Percentiles rank a stretch among this genome's conserved stretches.
Conservation (phyloP, 2,888 invertebrate species). For the Uropetala carovei region DNA sequence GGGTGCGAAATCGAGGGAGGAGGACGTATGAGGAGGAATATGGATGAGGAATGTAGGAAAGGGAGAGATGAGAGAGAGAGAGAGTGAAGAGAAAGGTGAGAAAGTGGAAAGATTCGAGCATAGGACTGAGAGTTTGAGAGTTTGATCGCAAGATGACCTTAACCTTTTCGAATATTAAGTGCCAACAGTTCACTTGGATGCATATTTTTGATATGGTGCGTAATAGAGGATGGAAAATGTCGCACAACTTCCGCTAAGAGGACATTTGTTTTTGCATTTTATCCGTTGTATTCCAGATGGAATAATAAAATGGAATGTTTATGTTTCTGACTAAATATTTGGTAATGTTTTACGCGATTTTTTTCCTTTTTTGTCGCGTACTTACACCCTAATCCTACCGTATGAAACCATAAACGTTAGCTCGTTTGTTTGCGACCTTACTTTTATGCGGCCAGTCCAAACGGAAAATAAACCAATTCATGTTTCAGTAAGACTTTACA, state of each 20-base stretch:
- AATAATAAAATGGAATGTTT: neutral
- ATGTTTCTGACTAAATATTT: neutral
- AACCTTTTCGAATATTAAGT: slow-evolving; percentile 4
- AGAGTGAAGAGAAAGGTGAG: neutral
- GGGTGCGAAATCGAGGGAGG: neutral
- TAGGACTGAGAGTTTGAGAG: neutral
- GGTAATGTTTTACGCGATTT: slow-evolving; percentile 11
- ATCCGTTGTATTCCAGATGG: neutral
- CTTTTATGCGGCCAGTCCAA: no score
- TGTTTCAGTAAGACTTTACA: no score
- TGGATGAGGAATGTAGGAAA: no score
- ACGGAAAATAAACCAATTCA: no score
- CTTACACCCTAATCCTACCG: no score
- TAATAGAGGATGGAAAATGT: neutral
- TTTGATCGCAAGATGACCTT: neutral
- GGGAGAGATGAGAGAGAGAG: neutral
- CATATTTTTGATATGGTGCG: neutral
- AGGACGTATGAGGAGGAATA: neutral
- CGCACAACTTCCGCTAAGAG: neutral
- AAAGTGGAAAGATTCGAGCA: neutral
- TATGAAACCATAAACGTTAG: no score
- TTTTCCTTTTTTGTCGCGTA: neutral
- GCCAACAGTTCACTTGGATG: neutral
- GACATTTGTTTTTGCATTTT: neutral
- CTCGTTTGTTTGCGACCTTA: no score